Evolutionary conservation across 2,113 vertebrate species (phyloP), one percentile per base, ranked within the genome.

Genomic region (Furnarius figulus): DNA sequence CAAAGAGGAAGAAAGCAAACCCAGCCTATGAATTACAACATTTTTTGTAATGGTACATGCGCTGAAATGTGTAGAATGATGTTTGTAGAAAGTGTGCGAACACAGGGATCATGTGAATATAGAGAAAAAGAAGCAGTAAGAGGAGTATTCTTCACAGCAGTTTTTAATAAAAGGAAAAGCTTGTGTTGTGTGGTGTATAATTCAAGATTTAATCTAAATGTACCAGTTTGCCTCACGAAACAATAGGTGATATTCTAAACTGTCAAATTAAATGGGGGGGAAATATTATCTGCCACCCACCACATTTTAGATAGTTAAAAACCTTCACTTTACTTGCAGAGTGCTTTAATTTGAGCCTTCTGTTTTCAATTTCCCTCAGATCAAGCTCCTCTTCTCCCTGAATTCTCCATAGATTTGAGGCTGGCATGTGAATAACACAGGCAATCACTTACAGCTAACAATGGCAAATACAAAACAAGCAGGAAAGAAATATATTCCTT

Each of bases 221-320:
- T 50, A 95, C 11, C 75, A 40, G 90, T 92, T 94, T 87, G 14
- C 55, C 94, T 86, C 89, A 71, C 63, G 79, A 97, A 96, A 93
- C 61, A 93, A 80, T 71, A 93, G 72, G 70, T 76, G 72, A 96
- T 76, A 66, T 62, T 96, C 84, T 95, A 84, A 76, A 68, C 81
- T 90, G 93, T 82, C 74, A 95, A 95, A 97, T 94, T 88, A 97
- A 97, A 94, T 5, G 17, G 58, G 92, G 50, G 87, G 46, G 85
- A 98, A 86, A 94, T 87, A 94, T 81, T 97, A 71, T 88, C 96
- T 97, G 88, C 61, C 90, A 92, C 93, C 87, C 62, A 93, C 87
- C 85, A 84, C 87, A 95, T 90, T 93, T 96, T 95, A 84, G 76
- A 78, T 76, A 87, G 96, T 94, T 96, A 73, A 94, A 93, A 93